Evolutionary conservation across 2,797 vertebrate species (phyloP), one percentile per base, ranked within the genome.

Genomic region (Clamator glandarius): DNA sequence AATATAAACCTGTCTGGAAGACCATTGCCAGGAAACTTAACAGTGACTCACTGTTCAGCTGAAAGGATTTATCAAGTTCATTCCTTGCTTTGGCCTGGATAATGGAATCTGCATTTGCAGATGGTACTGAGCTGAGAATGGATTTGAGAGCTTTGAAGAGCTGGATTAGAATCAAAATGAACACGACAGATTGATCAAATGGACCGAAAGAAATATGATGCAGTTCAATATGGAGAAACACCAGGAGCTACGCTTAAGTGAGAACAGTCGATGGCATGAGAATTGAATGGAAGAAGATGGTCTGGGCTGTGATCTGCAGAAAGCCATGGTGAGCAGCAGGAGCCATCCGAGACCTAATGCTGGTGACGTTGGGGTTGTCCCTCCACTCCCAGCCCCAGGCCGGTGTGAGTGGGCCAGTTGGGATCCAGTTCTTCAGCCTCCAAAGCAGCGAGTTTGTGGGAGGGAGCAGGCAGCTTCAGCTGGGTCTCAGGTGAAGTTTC

Each of bases 81-180:
- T 92, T 84, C 90, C 90, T 87, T 81, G 88, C 93, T 92, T 88
- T 81, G 88, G 92, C 90, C 64, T 61, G 69, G 66, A 41, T 78
- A 88, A 74, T 51, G 86, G 54, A 93, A 69, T 58, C 0, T 92
- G 90, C 88, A 81, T 86, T 84, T 93, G 63, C 92, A 82, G 92
- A 20, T 4, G 2, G 76, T n/a, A 42, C 66, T 58, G 86, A 84
- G 54, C 90, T 75, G 48, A 79, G 85, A 74, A n/a, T 68, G 88
- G 74, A 62, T 87, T 79, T 0, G 9, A 84, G 89, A 87, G 77
- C 84, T 94, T 79, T 93, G 89, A 92, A 79, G 92, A 48, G 80
- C 89, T 31, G 58, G 64, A 63, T 86, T 87, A 68, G 67, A 51
- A 73, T 66, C 77, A 87, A 82, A 94, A 61, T 3, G 19, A 84